Percentiles rank a stretch among this genome's conserved stretches.
Conservation (phyloP, 2,113 vertebrate species). For the Cinclus mexicanus region DNA sequence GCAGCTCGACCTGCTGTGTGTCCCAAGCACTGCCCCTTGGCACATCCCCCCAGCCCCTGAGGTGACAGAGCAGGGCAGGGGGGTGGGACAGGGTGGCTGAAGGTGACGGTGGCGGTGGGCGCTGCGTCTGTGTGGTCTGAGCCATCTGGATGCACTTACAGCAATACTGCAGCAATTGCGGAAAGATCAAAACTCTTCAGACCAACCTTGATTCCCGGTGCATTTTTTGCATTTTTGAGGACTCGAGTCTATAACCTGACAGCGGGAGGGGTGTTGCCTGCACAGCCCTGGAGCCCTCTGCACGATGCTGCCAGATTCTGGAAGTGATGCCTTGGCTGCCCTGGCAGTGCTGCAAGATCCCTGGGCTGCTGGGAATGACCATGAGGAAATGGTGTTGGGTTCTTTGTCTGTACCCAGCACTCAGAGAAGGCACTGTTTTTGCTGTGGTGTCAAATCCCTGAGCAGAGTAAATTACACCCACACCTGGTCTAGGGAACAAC, state of each 20-base stretch:
- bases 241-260: conserved; percentile 54
- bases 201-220: conserved; percentile 77
- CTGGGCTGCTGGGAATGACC: not conserved
- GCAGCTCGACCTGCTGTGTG: accelerated
- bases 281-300: not conserved
- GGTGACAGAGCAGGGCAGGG: accelerated
- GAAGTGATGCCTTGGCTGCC: not conserved
- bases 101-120: not conserved
- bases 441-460: not conserved
- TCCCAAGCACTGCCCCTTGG: accelerated
- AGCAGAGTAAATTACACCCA: not conserved
- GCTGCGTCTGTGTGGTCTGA: conserved; percentile 77
- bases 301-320: not conserved
- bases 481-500: accelerated
- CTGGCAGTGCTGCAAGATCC: accelerated
- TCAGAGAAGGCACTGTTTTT: not conserved
- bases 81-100: accelerated
- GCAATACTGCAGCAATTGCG: conserved; percentile 77
- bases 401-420: not conserved
- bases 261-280: not conserved
- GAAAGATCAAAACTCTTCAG: conserved; percentile 77
- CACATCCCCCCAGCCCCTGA: not conserved
- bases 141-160: conserved; percentile 84
- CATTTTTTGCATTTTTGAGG: conserved; percentile 84
- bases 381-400: accelerated